These are phyloP conservation scores for Seira musarum DNA, from an alignment of 2,888 invertebrate species.

Conservation along the genomic window DNA sequence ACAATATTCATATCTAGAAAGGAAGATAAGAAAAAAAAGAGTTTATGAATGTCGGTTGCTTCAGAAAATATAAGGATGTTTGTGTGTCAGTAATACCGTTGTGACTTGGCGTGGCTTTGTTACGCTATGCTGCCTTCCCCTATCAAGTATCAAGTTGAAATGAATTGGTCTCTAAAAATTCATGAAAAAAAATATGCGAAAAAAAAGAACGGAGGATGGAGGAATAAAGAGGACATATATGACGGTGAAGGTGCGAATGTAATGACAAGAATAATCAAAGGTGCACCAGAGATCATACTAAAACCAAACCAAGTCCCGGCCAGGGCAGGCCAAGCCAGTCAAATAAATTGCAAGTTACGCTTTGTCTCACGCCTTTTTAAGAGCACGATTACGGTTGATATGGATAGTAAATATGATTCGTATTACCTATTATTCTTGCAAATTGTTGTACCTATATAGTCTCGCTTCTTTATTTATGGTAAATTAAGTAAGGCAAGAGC, in stretches of 20 bases:
- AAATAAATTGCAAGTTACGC: not conserved
- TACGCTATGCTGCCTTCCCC: not conserved
- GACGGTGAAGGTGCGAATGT: not conserved
- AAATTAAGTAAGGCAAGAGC: constrained; percentile 22
- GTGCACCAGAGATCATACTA: not conserved
- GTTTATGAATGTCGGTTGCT: not conserved
- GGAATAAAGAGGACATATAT: constrained; percentile 5
- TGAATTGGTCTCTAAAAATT: not conserved
- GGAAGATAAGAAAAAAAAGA: not conserved
- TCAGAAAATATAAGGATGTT: not conserved
- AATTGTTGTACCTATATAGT: constrained; percentile 1
- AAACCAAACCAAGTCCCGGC: constrained; percentile 8
- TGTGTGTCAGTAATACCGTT: not conserved
- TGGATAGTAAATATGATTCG: not conserved
- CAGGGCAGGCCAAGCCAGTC: too few species aligned
- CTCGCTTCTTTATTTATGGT: constrained; percentile 12
- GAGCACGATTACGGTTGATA: not conserved
- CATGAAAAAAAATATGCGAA: not conserved
- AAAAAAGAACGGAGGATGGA: not conserved
- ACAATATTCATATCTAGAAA: not conserved
- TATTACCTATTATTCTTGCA: not conserved
- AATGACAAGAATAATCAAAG: constrained; percentile 10
- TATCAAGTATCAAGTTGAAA: constrained; percentile 2
- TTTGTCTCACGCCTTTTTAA: constrained; percentile 13
- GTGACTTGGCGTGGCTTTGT: not conserved